Base-by-base conservation (phyloP, 2,113 vertebrate genomes). In the Pteropus alecto region DNA sequence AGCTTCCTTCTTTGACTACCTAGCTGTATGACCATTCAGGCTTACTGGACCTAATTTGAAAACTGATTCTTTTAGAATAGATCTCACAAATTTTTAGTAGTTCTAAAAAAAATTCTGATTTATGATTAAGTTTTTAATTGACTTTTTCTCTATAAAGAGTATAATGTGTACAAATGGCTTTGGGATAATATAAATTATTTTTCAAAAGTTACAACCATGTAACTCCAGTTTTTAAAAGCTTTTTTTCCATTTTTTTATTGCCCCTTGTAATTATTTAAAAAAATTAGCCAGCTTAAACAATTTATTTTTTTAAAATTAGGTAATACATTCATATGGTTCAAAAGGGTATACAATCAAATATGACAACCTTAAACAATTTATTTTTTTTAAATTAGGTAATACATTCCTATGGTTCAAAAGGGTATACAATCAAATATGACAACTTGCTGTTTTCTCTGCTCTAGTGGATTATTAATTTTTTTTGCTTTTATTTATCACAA, bases 81-180 rank as follows among this genome's bases (percentile, higher is more conserved):
- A 76, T 82, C 9, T 60, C 30, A 90, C 26, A 90, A 73, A 85
- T 61, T n/a, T 90, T 78, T n/a, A 43, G n/a, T 51, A 87, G 6
- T 21, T 94, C 46, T 89, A 89, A 96, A 92, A 95, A 82, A n/a
- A 28, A 70, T 90, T 74, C 41, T 78, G n/a, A 73, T 74, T 92
- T 95, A 89, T 83, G 54, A 79, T 79, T 70, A 94, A 58, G 2
- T 48, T 95, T 86, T 94, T 74, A 28, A 65, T 41, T 82, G 73
- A 87, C 26, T 88, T 92, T 90, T 96, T 90, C 58, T 65, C 41
- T 63, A 26, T 48, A 81, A 76, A 81, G 94, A 87, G 35, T 26
- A 13, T 83, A 77, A 65, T 60, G 54, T 93, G 11, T 89, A 74
- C 30, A 78, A 81, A 83, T 90, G 60, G 6, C 60, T 89, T 94